Evolutionary conservation across 2,797 vertebrate genomes (phyloP), one percentile per base, ranked within the genome.

Genomic region (Pseudochaenichthys georgianus): DNA sequence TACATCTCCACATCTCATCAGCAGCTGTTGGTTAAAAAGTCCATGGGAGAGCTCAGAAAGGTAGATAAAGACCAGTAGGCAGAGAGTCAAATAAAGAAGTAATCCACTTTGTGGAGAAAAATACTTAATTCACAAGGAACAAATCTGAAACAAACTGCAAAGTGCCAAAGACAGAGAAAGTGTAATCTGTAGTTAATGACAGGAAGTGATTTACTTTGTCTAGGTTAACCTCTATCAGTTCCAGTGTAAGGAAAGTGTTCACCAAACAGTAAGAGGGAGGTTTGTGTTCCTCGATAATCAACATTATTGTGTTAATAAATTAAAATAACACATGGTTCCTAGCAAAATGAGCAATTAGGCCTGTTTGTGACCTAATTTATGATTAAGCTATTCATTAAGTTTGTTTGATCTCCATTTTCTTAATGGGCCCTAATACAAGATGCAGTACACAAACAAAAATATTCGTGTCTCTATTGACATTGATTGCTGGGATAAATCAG

Each of bases 21-120:
- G 73, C 78, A 79, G 78, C 59, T 84, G 81, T 68, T 89, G 61
- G 75, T 81, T 79, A 77, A 85, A 85, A 87, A 71, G 65, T 88
- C 83, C 80, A 78, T 71, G 59, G 78, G 75, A 87, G 83, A 75
- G 50, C 70, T 87, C 62, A 78, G 74, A 83, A 66, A 64, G 47
- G 46, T 80, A 75, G 80, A 72, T 67, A 53, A 69, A 73, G 84
- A 73, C 77, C n/a, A n/a, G n/a, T n/a, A n/a, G n/a, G n/a, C n/a
- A n/a, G n/a, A n/a, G n/a, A n/a, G 63, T 76, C 71, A 65, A 70
- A 55, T 17, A 53, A 58, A 64, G 59, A 55, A 42, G 60, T 60
- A 66, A 76, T 53, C 61, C 48, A 45, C 64, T 73, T 13, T 17
- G 21, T 41, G 52, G 43, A 58, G 42, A 54, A 65, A 77, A 67